Evolutionary conservation across 2,888 invertebrate species (phyloP).

Genomic region (Leptura quadrifasciata): DNA sequence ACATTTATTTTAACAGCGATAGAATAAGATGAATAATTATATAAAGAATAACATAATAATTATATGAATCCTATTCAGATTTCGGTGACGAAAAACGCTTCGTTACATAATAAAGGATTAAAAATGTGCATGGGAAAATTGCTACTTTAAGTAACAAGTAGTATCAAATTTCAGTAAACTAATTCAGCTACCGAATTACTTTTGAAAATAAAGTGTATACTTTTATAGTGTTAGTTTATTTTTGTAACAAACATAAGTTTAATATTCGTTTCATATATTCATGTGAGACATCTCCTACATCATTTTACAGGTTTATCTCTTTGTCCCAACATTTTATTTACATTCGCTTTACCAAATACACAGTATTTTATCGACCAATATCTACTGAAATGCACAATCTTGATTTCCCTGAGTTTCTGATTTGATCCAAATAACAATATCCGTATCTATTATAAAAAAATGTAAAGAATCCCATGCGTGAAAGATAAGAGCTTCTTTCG

Average conservation of each 20-base stretch:
- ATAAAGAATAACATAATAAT: no score
- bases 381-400: not conserved
- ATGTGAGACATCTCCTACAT: not conserved
- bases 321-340: not conserved
- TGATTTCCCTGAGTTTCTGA: not conserved
- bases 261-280: not conserved
- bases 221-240: not conserved
- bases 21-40: no score
- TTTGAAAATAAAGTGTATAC: no score
- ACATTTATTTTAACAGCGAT: no score
- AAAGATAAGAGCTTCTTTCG: not conserved
- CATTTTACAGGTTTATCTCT: not conserved
- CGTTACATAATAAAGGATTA: no score
- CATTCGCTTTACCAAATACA: not conserved
- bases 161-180: no score
- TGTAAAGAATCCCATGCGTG: not conserved
- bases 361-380: no score
- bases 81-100: no score
- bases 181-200: no score
- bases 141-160: no score
- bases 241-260: not conserved
- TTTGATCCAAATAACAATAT: not conserved
- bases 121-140: no score
- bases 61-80: no score
- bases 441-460: not conserved